These are phyloP conservation scores for Ernsta delagoae DNA, from an alignment of 2,888 invertebrate genomes.

Conservation along the genomic window DNA sequence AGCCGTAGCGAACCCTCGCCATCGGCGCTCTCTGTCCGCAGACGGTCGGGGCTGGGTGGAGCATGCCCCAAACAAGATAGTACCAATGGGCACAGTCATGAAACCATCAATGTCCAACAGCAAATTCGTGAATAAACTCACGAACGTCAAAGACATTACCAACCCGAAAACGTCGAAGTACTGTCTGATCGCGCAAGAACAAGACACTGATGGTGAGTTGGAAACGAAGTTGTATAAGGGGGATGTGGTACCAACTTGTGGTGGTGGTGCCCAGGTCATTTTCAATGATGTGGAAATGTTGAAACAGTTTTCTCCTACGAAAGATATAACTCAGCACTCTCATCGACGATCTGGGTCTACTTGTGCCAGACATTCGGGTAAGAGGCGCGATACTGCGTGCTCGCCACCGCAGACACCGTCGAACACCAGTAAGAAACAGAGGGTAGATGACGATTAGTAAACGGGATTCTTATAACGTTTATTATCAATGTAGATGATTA, in stretches of 20 bases:
- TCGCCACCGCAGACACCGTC: constrained; percentile 77
- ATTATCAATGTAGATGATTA: no score
- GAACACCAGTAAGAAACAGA: constrained; percentile 76
- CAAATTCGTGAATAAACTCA: constrained; percentile 93
- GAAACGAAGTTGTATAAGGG: constrained; percentile 98
- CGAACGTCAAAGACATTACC: constrained; percentile 90
- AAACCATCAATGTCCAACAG: constrained; percentile 93
- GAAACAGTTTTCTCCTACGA: constrained; percentile 91
- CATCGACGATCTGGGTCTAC: constrained; percentile 57
- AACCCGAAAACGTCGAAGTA: constrained; percentile 92
- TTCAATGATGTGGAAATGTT: constrained; percentile 97
- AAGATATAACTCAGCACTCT: constrained; percentile 57
- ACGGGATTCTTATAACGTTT: no score
- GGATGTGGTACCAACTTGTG: constrained; percentile 96
- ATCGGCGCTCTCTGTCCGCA: constrained; percentile 92
- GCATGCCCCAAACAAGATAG: constrained; percentile 92
- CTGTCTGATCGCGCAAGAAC: constrained; percentile 95
- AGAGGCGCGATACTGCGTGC: constrained; percentile 67
- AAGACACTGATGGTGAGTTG: constrained; percentile 95
- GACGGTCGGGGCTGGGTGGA: constrained; percentile 93
- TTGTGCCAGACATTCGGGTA: constrained; percentile 75
- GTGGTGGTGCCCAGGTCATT: constrained; percentile 97
- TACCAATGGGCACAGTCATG: constrained; percentile 94
- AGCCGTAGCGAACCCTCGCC: constrained; percentile 89
- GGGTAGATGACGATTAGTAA: constrained; percentile 72